Conservation (phyloP, 2,113 vertebrate genomes). For the Scartelaos histophorus region DNA sequence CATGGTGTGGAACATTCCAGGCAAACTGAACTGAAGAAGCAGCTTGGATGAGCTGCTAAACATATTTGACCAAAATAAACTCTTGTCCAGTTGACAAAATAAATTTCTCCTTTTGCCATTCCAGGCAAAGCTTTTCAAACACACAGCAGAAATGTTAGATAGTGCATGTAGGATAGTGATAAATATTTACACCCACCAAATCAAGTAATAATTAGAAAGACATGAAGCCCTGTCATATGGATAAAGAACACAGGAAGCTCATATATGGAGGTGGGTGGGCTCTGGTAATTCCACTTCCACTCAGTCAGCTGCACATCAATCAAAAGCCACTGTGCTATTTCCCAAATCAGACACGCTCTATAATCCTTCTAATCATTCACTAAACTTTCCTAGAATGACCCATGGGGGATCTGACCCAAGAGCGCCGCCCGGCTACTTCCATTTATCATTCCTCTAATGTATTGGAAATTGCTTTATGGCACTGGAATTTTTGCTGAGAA, state of each 20-base stretch:
- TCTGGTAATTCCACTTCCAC: background rate
- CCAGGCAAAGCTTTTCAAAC: no score
- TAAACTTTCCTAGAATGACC: slow-evolving; percentile 16
- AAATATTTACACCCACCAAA: no score
- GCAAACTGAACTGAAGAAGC: no score
- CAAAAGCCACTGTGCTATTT: background rate
- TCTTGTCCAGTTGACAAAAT: no score
- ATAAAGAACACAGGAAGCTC: background rate
- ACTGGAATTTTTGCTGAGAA: slow-evolving; percentile 1
- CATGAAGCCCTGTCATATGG: no score
- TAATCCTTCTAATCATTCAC: slow-evolving; percentile 4
- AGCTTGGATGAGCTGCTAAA: no score
- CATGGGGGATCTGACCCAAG: slow-evolving; percentile 4
- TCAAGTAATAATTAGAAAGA: no score
- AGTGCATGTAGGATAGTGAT: no score
- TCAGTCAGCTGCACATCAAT: slow-evolving; percentile 16
- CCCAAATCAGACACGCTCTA: background rate
- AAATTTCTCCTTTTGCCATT: no score
- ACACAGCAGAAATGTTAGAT: no score
- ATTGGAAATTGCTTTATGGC: slow-evolving; percentile 3
- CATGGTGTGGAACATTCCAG: no score
- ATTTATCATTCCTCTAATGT: slow-evolving; percentile 5
- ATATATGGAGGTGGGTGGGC: background rate
- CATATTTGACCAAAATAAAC: no score
- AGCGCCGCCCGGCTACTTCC: background rate